Base-by-base conservation (phyloP, 1,140 invertebrate genomes). In the Rhizoglyphus robini region DNA sequence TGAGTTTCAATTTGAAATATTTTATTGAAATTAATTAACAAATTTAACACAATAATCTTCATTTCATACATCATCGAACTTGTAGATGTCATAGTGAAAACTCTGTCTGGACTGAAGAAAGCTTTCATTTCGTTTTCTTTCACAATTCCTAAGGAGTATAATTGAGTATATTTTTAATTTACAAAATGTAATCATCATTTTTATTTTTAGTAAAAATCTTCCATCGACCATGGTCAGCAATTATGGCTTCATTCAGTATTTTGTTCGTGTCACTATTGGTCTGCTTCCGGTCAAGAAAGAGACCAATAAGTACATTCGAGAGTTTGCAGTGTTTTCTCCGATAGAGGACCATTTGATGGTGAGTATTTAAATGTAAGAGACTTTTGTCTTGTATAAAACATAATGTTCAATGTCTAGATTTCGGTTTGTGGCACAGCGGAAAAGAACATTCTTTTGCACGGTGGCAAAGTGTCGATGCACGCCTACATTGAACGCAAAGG, bases 241-340 rank as follows among this genome's bases (percentile, higher is more conserved):
- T 58, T 23, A 63, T 49, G 61, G 61, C 4, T 63, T 31, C 23
- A 63, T 63, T 58, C 34, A 36, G 5, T 63, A 63, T 30, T 63
- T 58, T 46, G 34, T 63, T 49, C 18, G 47, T 29, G 30, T n/a
- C 4, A 23, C 32, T 25, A 30, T 63, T 36, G 23, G 23, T 23
- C n/a, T 36, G 8, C 11, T 4, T 4, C 32, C 47, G 8, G 36
- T n/a, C n/a, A n/a, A 47, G n/a, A n/a, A n/a, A n/a, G n/a, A n/a
- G 18, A 11, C 25, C 4, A n/a, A 41, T 23, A 63, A 47, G 23
- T 63, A n/a, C 32, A 38, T 31, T 3, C 4, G 5, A 18, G 61
- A 63, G 34, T 29, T 63, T 49, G 47, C 23, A 20, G 46, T 63
- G 3, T 31, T 51, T 13, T 31, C 61, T 13, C 61, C 61, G 5